phyloP scores from a whole-genome alignment of 2,797 vertebrate species.

The Naso thynnoides region DNA sequence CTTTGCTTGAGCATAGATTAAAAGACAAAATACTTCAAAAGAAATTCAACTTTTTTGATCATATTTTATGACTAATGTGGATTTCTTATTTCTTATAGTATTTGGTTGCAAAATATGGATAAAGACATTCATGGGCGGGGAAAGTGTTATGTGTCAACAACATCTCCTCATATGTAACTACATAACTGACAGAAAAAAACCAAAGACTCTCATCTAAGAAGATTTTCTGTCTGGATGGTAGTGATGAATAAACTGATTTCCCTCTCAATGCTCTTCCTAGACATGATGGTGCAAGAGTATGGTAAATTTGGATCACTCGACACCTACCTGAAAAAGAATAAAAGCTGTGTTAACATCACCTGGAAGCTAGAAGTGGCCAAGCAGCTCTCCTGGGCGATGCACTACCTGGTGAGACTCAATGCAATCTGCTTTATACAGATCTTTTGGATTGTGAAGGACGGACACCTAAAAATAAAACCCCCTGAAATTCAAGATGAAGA shows the following conservation, averaged over 20 bases:
- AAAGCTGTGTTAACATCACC: slow-evolving; percentile 91
- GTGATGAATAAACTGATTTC: background rate
- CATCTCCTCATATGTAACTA: background rate
- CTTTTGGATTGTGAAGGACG: too few species aligned
- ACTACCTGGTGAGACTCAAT: slow-evolving; percentile 90
- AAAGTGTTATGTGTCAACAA: background rate
- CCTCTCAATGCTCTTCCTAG: slow-evolving; percentile 74
- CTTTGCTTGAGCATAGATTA: background rate
- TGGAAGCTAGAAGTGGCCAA: slow-evolving; percentile 99
- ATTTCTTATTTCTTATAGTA: background rate
- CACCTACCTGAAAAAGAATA: slow-evolving; percentile 95
- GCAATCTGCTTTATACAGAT: background rate
- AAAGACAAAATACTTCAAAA: background rate
- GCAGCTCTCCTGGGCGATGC: slow-evolving; percentile 96
- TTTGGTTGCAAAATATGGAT: background rate
- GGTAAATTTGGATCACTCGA: slow-evolving; percentile 96
- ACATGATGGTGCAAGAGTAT: slow-evolving; percentile 98
- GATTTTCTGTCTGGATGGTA: background rate
- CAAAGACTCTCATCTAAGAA: too few species aligned
- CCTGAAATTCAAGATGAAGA: background rate
- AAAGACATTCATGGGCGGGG: background rate
- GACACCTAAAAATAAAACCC: too few species aligned
- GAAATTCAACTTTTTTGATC: background rate
- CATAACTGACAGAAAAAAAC: background rate
- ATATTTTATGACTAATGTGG: background rate